phyloP scores from a whole-genome alignment of 2,797 vertebrate species.

The Huso huso region DNA sequence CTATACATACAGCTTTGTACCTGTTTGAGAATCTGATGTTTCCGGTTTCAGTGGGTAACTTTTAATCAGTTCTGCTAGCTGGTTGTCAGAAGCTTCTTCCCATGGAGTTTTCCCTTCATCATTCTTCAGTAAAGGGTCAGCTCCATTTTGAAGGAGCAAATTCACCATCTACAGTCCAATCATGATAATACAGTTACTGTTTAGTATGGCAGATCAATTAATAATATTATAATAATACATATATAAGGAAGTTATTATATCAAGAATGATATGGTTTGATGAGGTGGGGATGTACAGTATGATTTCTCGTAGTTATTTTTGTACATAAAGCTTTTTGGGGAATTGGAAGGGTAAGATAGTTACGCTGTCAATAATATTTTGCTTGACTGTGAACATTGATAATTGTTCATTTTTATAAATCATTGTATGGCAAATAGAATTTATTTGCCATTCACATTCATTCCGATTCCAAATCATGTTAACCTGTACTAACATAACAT shows the following conservation, averaged over 20 bases:
- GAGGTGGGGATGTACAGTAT: background rate
- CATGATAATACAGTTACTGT: too few species aligned
- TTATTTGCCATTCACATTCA: constrained; percentile 2
- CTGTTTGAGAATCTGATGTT: background rate
- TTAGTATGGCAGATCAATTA: background rate
- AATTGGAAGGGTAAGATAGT: too few species aligned
- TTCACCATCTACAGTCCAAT: background rate
- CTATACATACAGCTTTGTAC: too few species aligned
- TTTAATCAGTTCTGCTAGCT: too few species aligned
- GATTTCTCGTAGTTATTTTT: background rate
- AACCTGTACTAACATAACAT: too few species aligned
- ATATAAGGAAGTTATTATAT: background rate
- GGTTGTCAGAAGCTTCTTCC: background rate
- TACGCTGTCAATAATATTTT: too few species aligned
- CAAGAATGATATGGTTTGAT: background rate
- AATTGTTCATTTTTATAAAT: too few species aligned
- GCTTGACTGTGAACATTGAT: too few species aligned
- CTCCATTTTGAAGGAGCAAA: background rate
- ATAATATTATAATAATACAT: background rate
- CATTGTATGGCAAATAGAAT: background rate
- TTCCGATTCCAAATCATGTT: too few species aligned
- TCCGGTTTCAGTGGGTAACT: background rate
- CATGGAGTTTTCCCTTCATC: too few species aligned
- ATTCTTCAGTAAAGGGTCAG: background rate
- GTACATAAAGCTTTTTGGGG: too few species aligned